Evolutionary conservation across 2,797 vertebrate species (phyloP), one percentile per base, ranked within the genome.

Genomic region (Fundulus diaphanus): DNA sequence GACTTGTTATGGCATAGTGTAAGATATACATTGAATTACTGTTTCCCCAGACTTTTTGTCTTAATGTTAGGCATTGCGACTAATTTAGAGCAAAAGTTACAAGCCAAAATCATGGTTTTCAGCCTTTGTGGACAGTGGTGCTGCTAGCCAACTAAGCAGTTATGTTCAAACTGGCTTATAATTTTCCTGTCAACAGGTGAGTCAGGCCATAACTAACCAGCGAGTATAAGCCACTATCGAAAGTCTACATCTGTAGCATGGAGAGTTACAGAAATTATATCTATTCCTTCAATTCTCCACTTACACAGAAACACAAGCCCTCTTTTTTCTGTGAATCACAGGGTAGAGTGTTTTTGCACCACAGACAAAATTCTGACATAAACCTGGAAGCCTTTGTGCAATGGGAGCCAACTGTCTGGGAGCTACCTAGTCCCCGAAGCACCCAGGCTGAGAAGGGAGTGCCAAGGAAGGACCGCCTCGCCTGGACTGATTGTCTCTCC

Each of bases 181-280:
- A 84, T 89, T 92, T 93, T 77, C 89, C 88, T 87, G 90, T 89
- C 86, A 89, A 88, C 84, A 86, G 92, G 88, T 95, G 94, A 94
- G 89, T 95, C 92, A 93, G 86, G 85, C 83, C 77, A 65, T 93
- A 93, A 94, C 90, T 93, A 93, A 93, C 80, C 89, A 79, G 88
- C 69, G 74, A 93, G 83, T 91, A 90, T 84, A 88, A 93, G 87
- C 85, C 83, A 44, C 90, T 92, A 92, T 92, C 86, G 37, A 88
- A 73, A 69, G 73, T 89, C 84, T 85, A 56, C 88, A 92, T 93
- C 90, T 90, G 68, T 70, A 86, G 90, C 81, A 69, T 49, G 44
- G 52, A 67, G 76, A 87, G 85, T 85, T 82, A 51, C 75, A 54
- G 85, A 78, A 85, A 87, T 86, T 86, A 87, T 59, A 22, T 74